Evolutionary conservation across 2,888 invertebrate species (phyloP).

Genomic region (Hydrotaea cyrtoneurina): DNA sequence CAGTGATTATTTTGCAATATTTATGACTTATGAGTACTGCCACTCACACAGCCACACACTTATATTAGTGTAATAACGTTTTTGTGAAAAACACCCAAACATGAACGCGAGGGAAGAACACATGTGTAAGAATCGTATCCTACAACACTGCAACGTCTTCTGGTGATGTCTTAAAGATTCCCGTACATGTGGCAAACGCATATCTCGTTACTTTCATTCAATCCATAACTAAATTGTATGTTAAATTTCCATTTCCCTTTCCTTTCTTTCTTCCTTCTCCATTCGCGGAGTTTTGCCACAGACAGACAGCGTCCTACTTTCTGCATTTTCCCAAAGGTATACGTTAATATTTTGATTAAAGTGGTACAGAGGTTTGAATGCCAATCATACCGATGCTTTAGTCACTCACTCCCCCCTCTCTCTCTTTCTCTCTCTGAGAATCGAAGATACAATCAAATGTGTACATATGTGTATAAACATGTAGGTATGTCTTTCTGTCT

Average conservation of each 20-base stretch:
- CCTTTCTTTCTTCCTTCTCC: too few species aligned
- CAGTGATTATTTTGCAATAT: conserved; percentile 26
- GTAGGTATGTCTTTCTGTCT: neutral
- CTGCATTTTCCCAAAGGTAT: conserved; percentile 21
- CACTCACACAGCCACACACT: neutral
- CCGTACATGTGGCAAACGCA: neutral
- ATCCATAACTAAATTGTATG: neutral
- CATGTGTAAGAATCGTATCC: too few species aligned
- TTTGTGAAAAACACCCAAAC: neutral
- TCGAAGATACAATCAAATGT: too few species aligned
- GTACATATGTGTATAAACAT: neutral
- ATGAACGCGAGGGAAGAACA: neutral
- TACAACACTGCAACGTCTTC: too few species aligned
- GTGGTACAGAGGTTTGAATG: neutral
- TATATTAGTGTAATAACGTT: conserved; percentile 52
- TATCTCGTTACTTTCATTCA: neutral
- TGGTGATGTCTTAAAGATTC: neutral
- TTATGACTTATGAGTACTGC: conserved; percentile 30
- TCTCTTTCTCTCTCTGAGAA: too few species aligned
- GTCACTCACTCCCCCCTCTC: too few species aligned
- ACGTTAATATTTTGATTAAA: conserved; percentile 42
- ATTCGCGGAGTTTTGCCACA: too few species aligned
- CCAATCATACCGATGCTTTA: neutral
- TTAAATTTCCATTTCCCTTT: too few species aligned
- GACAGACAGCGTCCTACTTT: neutral